Conservation (phyloP, 2,888 invertebrate genomes). For the Limnephilus auricula region DNA sequence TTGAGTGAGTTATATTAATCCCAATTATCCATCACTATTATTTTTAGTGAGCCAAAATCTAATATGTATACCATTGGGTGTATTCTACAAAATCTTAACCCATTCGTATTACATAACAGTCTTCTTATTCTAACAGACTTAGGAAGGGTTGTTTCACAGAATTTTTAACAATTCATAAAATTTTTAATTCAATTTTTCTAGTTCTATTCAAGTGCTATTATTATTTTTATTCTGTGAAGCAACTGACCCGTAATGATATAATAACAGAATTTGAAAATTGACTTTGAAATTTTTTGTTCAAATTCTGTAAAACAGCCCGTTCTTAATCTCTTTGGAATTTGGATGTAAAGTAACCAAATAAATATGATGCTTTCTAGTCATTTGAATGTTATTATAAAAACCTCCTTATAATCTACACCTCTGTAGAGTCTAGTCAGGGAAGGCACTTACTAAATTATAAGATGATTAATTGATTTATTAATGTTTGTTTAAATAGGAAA, state of each 20-base stretch:
- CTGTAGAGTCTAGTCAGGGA: slow-evolving; percentile 30
- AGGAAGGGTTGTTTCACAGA: too few species aligned
- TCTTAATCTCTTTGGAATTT: not conserved
- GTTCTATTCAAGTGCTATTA: too few species aligned
- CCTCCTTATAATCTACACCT: not conserved
- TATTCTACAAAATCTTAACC: not conserved
- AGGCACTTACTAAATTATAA: slow-evolving; percentile 24
- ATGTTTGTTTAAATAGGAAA: not conserved
- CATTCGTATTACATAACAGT: too few species aligned
- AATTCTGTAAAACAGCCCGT: too few species aligned
- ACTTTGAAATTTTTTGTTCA: too few species aligned
- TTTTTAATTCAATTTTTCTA: too few species aligned
- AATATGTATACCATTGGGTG: not conserved
- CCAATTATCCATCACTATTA: not conserved
- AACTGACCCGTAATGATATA: too few species aligned
- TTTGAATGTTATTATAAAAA: slow-evolving; percentile 18
- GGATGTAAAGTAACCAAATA: not conserved
- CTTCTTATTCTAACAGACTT: too few species aligned
- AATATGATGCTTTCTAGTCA: slow-evolving; percentile 4
- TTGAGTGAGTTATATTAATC: not conserved
- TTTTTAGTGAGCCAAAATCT: not conserved
- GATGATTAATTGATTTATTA: slow-evolving; percentile 7
- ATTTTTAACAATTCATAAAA: too few species aligned
- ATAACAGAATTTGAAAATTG: too few species aligned
- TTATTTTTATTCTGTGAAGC: too few species aligned